A percentile compares a stretch with the other conserved stretches of the same genome.
phyloP scores from a whole-genome alignment of 53 echinoderm and acorn worm genomes.

The Hippasteria phrygiana region DNA sequence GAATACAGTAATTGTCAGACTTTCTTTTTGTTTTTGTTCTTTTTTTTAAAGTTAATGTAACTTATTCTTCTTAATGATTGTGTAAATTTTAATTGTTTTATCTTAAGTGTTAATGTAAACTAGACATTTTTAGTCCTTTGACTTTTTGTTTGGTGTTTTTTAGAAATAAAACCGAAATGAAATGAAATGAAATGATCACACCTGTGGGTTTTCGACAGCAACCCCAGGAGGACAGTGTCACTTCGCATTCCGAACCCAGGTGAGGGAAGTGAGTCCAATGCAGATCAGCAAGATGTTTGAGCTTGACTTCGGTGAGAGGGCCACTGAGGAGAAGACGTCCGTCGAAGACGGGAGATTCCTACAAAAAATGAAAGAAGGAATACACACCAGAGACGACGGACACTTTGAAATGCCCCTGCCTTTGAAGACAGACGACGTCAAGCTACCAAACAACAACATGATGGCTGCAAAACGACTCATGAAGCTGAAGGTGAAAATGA shows the following conservation, averaged over 20 bases:
- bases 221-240: not conserved
- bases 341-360: constrained; percentile 31
- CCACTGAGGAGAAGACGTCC: not conserved
- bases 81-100: too few relatives aligned
- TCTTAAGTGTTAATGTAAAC: too few relatives aligned
- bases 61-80: too few relatives aligned
- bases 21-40: too few relatives aligned
- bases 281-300: constrained; percentile 46
- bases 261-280: constrained; percentile 1
- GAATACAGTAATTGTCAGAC: too few relatives aligned
- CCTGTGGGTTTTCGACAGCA: constrained; percentile 16
- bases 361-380: constrained; percentile 15
- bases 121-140: too few relatives aligned
- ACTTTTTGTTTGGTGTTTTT: too few relatives aligned
- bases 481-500: not conserved
- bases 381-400: constrained; percentile 26
- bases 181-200: not conserved
- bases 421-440: constrained; percentile 1
- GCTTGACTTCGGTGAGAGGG: constrained; percentile 27
- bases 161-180: too few relatives aligned
- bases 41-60: too few relatives aligned
- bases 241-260: not conserved
- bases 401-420: constrained; percentile 71
- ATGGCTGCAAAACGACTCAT: not conserved
- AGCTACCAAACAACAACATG: constrained; percentile 35